Evolutionary conservation across 2,113 vertebrate species (phyloP), one percentile per base, ranked within the genome.

Genomic region (Hymenochirus boettgeri): DNA sequence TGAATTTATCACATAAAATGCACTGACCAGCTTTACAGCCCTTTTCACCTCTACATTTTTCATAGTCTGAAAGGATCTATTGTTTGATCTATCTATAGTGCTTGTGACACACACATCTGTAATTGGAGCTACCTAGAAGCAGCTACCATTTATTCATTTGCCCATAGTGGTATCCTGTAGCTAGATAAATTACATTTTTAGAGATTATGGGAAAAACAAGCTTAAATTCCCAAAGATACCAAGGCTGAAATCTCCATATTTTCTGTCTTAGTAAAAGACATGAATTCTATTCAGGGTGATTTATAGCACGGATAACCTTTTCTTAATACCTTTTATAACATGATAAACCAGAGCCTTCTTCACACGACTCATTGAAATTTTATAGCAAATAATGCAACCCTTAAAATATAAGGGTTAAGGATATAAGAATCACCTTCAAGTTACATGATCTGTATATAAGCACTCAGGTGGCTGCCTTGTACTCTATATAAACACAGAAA

Each of bases 21-120:
- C 35, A 45, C 57, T 58, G 57, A 24, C 26, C 57, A 58, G 57
- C 45, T 42, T 2, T 23, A 42, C 19, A 17, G 12, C 5, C n/a
- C 18, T 45, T 42, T 45, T 24, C 23, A 25, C 13, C 10, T 25
- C 24, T 7, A 48, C n/a, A 17, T 2, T 26, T 3, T 25, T 58
- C 45, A 58, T 25, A 45, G 52, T 19, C 19, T 55, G 52, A 58
- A 45, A 69, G 35, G 39, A 70, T 56, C 51, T 56, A 47, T 33
- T 50, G 61, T 69, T 64, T 65, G 56, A 60, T 73, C 45, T 47
- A 62, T 72, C 70, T 56, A 51, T 24, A 56, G 61, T 54, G 70
- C 65, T 61, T 73, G 55, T 47, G 55, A 37, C 26, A 61, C 51
- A 47, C 26, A 22, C 51, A 62, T 24, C 24, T 63, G 24, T 46